phyloP scores from a whole-genome alignment of 2,113 vertebrate genomes.

The Anhinga rufa region DNA sequence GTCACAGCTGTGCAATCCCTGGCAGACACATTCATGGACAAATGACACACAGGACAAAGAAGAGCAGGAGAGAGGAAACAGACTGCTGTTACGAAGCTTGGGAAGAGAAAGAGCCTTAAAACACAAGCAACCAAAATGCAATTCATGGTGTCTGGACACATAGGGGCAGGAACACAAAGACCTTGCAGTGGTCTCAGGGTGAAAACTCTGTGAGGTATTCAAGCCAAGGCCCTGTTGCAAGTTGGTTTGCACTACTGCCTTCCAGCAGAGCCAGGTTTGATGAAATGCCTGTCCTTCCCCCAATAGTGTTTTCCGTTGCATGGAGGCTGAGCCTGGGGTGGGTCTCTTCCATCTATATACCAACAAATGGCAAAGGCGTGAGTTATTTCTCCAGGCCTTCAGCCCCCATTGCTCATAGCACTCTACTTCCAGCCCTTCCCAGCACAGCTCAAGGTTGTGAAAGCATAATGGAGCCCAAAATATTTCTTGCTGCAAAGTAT shows the following conservation, averaged over 20 bases:
- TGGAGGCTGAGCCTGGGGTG: background rate
- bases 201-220: background rate
- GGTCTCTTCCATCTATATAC: background rate
- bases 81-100: background rate
- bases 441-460: slow-evolving; percentile 45
- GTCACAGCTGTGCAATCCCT: background rate
- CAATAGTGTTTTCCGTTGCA: accelerated
- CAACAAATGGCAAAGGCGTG: background rate
- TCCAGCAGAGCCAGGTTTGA: background rate
- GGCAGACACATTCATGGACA: background rate
- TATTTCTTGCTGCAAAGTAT: slow-evolving; percentile 52
- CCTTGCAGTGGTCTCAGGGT: background rate
- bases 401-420: background rate
- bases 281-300: background rate
- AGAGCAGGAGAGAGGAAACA: background rate
- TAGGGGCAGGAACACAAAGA: background rate
- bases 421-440: background rate
- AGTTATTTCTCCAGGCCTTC: background rate
- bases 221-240: background rate
- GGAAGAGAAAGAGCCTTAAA: background rate
- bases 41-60: background rate
- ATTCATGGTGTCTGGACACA: accelerated
- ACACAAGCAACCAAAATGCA: background rate
- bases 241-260: background rate
- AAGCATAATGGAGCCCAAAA: slow-evolving; percentile 56